Conservation (phyloP, 2,113 vertebrate genomes). For the Bambusicola thoracicus region DNA sequence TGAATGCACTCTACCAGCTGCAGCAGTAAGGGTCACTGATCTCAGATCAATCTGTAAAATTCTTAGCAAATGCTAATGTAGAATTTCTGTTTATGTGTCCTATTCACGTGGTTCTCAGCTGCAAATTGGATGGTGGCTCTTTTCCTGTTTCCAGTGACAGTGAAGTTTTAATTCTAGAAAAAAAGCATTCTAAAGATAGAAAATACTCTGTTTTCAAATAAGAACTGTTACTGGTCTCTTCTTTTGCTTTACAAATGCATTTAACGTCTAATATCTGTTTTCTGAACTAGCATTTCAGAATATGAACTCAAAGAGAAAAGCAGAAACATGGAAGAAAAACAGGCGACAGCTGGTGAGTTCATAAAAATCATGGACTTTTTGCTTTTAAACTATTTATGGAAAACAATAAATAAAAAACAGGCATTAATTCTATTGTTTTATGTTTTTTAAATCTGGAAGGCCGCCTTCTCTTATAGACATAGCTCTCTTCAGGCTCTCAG, state of each 20-base stretch:
- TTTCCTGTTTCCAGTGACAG: background rate
- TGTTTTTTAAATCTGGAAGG: background rate
- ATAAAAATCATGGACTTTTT: background rate
- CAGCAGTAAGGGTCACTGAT: background rate
- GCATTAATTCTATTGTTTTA: background rate
- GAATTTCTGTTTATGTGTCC: background rate
- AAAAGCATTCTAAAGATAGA: background rate
- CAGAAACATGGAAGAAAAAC: conserved; percentile 99
- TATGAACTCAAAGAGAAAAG: conserved; percentile 99
- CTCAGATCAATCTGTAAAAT: background rate
- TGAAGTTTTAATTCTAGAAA: background rate
- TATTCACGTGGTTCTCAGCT: background rate
- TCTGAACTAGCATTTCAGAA: conserved; percentile 92
- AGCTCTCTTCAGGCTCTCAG: background rate
- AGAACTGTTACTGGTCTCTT: background rate
- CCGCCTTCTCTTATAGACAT: background rate
- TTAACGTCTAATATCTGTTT: conserved; percentile 16
- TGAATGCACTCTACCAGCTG: background rate
- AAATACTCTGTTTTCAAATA: no score
- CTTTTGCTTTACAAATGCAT: background rate
- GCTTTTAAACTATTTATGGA: background rate
- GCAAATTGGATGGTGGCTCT: background rate
- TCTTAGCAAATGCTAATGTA: background rate
- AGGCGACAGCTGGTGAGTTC: conserved; percentile 91
- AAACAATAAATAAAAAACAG: background rate